Percentiles rank a stretch among this genome's conserved stretches.
These are phyloP conservation scores for Rhingia campestris DNA, from an alignment of 2,888 invertebrate genomes.

Conservation along the genomic window DNA sequence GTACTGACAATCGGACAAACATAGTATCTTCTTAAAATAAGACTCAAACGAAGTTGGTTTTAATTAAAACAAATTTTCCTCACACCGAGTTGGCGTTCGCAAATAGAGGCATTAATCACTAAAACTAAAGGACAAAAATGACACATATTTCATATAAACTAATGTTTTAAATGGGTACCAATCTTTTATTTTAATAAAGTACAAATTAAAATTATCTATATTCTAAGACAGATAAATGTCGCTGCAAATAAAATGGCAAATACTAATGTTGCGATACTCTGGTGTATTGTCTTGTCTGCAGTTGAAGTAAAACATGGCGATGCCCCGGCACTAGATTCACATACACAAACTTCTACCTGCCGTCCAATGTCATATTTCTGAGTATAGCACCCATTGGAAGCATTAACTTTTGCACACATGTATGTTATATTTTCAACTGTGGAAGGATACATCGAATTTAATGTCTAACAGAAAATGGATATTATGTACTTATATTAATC, in stretches of 20 bases:
- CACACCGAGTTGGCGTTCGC: too few relatives aligned
- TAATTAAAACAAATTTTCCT: too few relatives aligned
- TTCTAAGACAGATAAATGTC: conserved; percentile 29
- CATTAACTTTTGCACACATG: conserved; percentile 87
- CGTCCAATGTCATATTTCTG: conserved; percentile 83
- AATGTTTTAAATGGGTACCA: too few relatives aligned
- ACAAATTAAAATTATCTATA: conserved; percentile 6
- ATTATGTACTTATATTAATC: conserved; percentile 9
- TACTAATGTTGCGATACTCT: conserved; percentile 28
- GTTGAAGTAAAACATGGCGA: conserved; percentile 81
- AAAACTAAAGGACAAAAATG: too few relatives aligned
- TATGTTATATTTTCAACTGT: conserved; percentile 88
- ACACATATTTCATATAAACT: too few relatives aligned
- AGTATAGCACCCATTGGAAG: conserved; percentile 85
- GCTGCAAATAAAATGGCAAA: conserved; percentile 37
- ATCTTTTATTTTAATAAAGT: background rate
- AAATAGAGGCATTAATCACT: too few relatives aligned
- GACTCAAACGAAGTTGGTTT: too few relatives aligned
- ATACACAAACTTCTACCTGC: conserved; percentile 84
- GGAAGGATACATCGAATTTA: background rate
- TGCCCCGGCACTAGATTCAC: conserved; percentile 81
- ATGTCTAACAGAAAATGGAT: background rate
- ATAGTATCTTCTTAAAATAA: too few relatives aligned
- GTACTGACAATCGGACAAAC: too few relatives aligned
- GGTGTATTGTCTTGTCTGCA: conserved; percentile 17